These are phyloP conservation scores for Pasiphila rectangulata DNA, from an alignment of 2,888 invertebrate genomes.

Conservation along the genomic window DNA sequence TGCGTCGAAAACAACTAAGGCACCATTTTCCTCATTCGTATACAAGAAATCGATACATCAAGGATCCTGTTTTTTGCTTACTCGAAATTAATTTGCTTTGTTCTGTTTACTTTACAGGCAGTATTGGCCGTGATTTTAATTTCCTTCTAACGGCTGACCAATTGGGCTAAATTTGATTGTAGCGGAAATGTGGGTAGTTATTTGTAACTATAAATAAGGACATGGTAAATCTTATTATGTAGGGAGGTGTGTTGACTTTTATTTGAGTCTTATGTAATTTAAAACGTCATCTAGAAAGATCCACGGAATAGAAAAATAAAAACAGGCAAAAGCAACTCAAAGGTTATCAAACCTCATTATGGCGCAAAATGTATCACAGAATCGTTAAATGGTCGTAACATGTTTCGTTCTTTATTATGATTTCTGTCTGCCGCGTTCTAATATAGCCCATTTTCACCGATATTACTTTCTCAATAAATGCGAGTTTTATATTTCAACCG, in stretches of 20 bases:
- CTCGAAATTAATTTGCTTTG: constrained; percentile 19
- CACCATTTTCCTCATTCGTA: constrained; percentile 21
- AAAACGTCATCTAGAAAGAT: too few species aligned
- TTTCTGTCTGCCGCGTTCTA: neutral
- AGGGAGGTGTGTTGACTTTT: too few species aligned
- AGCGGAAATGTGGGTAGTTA: too few species aligned
- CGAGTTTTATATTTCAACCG: too few species aligned
- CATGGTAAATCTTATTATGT: too few species aligned
- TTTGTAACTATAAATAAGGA: too few species aligned
- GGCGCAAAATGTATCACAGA: neutral
- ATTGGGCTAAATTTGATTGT: too few species aligned
- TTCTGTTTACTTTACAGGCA: constrained; percentile 13
- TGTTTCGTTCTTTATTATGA: constrained; percentile 2
- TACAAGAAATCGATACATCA: constrained; percentile 20
- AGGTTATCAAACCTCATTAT: neutral
- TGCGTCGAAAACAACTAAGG: neutral
- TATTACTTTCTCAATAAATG: neutral
- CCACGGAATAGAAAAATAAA: too few species aligned
- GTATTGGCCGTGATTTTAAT: constrained; percentile 1
- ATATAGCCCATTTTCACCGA: neutral
- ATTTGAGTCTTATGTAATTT: too few species aligned
- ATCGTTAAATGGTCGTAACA: neutral
- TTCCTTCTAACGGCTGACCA: neutral
- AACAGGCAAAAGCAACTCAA: neutral
- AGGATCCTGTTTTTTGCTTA: constrained; percentile 11